Base-by-base conservation (phyloP, 2,888 invertebrate species). In the Philonicus albiceps region DNA sequence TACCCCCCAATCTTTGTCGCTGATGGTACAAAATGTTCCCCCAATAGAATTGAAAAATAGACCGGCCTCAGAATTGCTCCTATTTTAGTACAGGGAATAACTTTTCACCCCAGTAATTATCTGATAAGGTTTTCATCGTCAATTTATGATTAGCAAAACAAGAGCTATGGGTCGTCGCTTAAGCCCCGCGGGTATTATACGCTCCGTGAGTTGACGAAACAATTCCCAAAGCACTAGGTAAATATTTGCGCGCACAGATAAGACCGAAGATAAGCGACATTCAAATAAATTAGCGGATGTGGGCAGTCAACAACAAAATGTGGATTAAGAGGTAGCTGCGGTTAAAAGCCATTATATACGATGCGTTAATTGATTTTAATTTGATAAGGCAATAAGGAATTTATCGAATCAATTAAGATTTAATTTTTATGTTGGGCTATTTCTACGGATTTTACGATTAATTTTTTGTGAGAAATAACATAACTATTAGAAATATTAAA, bases 91-190 rank as follows among this genome's bases (percentile, higher is more conserved):
- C 72, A 27, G 34, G 34, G n/a, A 80, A 80, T 80, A 27, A 80
- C 30, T 49, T 49, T 53, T 43, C 74, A 74, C 34, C 30, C 40
- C 80, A 27, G 30, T 53, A 43, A 80, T 80, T 80, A 49, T 53
- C 80, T 80, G 80, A 80, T 80, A 80, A 80, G 53, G 80, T 80
- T 80, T 30, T 80, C 80, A 80, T 80, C 80, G 49, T 49, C 80
- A 49, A 80, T 80, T 80, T 80, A 80, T 49, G 80, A 80, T 80
- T 80, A 80, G 53, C 53, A 49, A 53, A 49, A 80, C 80, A 80
- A 80, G 40, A 80, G 80, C 49, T 80, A 80, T 80, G 80, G 19
- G 30, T 30, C 80, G 31, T 49, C 16, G 80, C 49, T 27, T n/a
- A 16, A 30, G 13, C 80, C 80, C 80, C 80, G 43, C 27, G 49